Conservation (phyloP, 2,113 vertebrate genomes). For the Apistogramma diplotaenia region DNA sequence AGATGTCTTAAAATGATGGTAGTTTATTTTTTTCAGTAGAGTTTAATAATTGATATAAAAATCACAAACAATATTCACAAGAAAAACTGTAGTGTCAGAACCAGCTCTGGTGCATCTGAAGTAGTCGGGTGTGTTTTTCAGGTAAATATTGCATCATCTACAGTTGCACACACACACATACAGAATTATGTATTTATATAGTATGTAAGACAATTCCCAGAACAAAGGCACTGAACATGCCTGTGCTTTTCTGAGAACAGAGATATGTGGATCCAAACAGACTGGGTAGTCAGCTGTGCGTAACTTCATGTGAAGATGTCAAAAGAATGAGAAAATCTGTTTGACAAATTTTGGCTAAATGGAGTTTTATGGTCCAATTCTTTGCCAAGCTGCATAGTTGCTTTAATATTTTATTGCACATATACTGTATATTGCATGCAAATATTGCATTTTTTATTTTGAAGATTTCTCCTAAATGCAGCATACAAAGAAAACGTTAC, state of each 20-base stretch:
- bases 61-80: not conserved
- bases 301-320: not conserved
- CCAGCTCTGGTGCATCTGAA: not conserved
- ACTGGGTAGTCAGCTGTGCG: conserved; percentile 4
- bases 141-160: not conserved
- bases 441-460: not conserved
- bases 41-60: not conserved
- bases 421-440: not conserved
- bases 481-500: not conserved
- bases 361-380: accelerated
- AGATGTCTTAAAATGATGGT: not conserved
- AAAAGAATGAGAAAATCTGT: not conserved
- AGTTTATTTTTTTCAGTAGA: not conserved
- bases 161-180: not conserved
- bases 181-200: not conserved
- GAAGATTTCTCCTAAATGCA: not conserved
- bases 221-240: not conserved
- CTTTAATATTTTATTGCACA: not conserved
- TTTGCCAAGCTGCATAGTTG: not conserved
- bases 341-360: not conserved
- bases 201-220: not conserved
- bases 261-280: not conserved
- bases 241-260: not conserved
- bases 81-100: not conserved
- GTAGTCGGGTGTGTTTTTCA: not conserved